Evolutionary conservation across 2,113 vertebrate genomes (phyloP).

Genomic region (Neoarius graeffei): DNA sequence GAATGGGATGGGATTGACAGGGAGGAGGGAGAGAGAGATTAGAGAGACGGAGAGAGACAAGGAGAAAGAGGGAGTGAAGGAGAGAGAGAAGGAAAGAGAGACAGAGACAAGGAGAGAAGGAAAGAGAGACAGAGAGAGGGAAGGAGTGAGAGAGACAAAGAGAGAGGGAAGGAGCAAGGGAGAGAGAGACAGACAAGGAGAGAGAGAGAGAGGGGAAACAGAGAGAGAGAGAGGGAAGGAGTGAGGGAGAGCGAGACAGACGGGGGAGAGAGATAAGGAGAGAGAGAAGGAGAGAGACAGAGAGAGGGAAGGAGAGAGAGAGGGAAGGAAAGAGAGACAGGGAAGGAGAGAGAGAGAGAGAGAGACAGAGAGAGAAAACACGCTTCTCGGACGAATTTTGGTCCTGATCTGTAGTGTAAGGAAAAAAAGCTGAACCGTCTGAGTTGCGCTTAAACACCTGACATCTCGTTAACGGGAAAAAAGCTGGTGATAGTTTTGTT

Average conservation of each 20-base stretch:
- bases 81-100: conserved; percentile 41
- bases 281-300: conserved; percentile 62
- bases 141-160: too few relatives aligned
- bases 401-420: conserved; percentile 84
- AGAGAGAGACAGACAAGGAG: too few relatives aligned
- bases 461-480: conserved; percentile 83
- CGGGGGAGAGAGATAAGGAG: too few relatives aligned
- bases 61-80: conserved; percentile 72
- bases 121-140: too few relatives aligned
- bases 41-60: not conserved
- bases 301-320: conserved; percentile 67
- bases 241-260: conserved; percentile 63
- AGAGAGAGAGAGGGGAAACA: too few relatives aligned
- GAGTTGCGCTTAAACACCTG: conserved; percentile 94
- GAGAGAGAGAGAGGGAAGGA: too few relatives aligned
- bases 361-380: conserved; percentile 59
- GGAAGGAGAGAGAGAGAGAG: conserved; percentile 38
- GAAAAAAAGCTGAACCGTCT: conserved; percentile 88
- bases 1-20: conserved; percentile 74
- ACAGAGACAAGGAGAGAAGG: too few relatives aligned
- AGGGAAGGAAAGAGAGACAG: not conserved
- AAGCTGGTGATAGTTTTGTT: conserved; percentile 93
- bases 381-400: conserved; percentile 90
- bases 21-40: conserved; percentile 52
- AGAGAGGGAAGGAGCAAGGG: too few relatives aligned